Evolutionary conservation across 2,888 invertebrate genomes (phyloP).

Genomic region (Lasioglossum calceatum): DNA sequence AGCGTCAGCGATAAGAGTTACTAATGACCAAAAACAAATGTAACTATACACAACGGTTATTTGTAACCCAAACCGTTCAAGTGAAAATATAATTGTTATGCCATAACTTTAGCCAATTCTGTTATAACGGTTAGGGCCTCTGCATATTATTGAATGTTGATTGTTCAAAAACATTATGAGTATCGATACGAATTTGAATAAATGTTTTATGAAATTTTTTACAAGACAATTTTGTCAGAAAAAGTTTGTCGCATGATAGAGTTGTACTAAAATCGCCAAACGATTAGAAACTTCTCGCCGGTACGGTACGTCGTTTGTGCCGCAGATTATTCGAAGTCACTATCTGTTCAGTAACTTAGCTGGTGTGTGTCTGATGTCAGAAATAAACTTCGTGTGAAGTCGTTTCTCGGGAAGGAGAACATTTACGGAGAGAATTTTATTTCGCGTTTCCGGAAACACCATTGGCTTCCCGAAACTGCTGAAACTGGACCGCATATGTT

Average conservation of each 20-base stretch:
- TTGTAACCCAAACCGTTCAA: too few relatives aligned
- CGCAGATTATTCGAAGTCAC: slow-evolving; percentile 14
- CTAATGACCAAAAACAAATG: too few relatives aligned
- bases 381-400: slow-evolving; percentile 55
- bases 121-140: too few relatives aligned
- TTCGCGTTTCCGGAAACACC: slow-evolving; percentile 44
- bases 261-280: not conserved
- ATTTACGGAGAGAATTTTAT: slow-evolving; percentile 38
- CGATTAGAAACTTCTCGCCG: not conserved
- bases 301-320: not conserved
- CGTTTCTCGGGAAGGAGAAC: slow-evolving; percentile 33
- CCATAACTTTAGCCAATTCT: too few relatives aligned
- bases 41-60: too few relatives aligned
- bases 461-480: slow-evolving; percentile 18
- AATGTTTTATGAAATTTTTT: too few relatives aligned
- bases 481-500: slow-evolving; percentile 9
- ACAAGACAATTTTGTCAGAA: too few relatives aligned
- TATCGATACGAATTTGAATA: too few relatives aligned
- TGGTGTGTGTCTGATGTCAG: slow-evolving; percentile 18
- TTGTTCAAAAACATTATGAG: too few relatives aligned
- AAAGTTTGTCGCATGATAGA: not conserved
- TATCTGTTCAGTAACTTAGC: slow-evolving; percentile 19
- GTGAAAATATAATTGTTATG: too few relatives aligned
- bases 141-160: too few relatives aligned
- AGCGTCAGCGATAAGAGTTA: too few relatives aligned